phyloP scores from a whole-genome alignment of 2,888 invertebrate species.

The Halocaridina rubra region DNA sequence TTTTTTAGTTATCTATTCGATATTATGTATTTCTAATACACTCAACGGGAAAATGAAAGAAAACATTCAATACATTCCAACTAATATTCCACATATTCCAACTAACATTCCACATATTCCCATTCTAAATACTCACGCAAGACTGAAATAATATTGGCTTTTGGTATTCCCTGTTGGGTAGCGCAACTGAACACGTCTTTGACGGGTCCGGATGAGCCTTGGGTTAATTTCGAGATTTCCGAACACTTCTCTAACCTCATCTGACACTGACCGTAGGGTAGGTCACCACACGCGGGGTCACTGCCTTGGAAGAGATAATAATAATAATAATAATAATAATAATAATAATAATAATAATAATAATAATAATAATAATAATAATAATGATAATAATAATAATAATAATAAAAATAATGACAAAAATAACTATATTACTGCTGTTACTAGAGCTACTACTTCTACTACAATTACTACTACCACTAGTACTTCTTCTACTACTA shows the following conservation, averaged over 20 bases:
- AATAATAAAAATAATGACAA: background rate
- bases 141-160: conserved; percentile 32
- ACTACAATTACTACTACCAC: no score
- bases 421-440: no score
- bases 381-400: background rate
- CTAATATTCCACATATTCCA: no score
- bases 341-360: background rate
- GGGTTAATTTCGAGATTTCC: conserved; percentile 14
- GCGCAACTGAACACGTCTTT: conserved; percentile 54
- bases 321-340: background rate
- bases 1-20: no score
- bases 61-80: no score
- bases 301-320: background rate
- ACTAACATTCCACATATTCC: no score
- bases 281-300: conserved; percentile 40
- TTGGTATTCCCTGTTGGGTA: conserved; percentile 40
- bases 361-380: background rate
- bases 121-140: conserved; percentile 42
- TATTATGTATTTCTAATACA: no score
- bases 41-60: no score
- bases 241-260: conserved; percentile 31
- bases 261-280: conserved; percentile 39
- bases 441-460: no score
- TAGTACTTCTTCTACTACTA: no score
- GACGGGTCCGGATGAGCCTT: conserved; percentile 40